phyloP scores from a whole-genome alignment of 2,797 vertebrate genomes.

The Ataeniobius toweri region DNA sequence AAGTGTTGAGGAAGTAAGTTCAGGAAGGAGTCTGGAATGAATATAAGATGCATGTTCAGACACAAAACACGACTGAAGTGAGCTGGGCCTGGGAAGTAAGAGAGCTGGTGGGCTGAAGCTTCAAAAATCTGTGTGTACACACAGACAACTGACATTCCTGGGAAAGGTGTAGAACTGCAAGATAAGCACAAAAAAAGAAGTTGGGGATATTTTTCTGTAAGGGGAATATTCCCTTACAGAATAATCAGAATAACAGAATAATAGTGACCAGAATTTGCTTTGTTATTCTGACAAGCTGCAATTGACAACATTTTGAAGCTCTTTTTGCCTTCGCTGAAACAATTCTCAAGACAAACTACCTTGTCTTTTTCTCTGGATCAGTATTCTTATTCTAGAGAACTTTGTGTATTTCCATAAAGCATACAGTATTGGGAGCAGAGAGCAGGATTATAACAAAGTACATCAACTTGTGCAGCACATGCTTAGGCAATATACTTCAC shows the following conservation, averaged over 20 bases:
- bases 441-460: slow-evolving; percentile 44
- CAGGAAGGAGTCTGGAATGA: slow-evolving; percentile 69
- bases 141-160: slow-evolving; percentile 61
- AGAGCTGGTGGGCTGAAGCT: slow-evolving; percentile 60
- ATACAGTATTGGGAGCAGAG: slow-evolving; percentile 24
- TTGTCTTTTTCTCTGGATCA: slow-evolving; percentile 3
- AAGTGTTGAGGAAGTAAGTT: slow-evolving; percentile 74
- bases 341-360: slow-evolving; percentile 6
- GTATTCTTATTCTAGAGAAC: slow-evolving; percentile 28
- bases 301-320: slow-evolving; percentile 18
- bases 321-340: slow-evolving; percentile 1
- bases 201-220: slow-evolving; percentile 35
- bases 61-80: slow-evolving; percentile 54
- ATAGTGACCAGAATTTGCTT: slow-evolving; percentile 16
- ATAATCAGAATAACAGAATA: slow-evolving; percentile 23
- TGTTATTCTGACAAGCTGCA: slow-evolving; percentile 4
- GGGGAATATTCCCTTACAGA: slow-evolving; percentile 4
- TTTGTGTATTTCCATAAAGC: slow-evolving; percentile 23
- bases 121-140: slow-evolving; percentile 70
- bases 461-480: slow-evolving; percentile 19
- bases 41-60: slow-evolving; percentile 77
- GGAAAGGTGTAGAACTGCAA: slow-evolving; percentile 60
- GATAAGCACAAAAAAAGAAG: slow-evolving; percentile 58
- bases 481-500: slow-evolving; percentile 62
- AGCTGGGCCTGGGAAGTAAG: slow-evolving; percentile 52